Base-by-base conservation (phyloP, 2,888 invertebrate species). In the Crepidodera aurea region DNA sequence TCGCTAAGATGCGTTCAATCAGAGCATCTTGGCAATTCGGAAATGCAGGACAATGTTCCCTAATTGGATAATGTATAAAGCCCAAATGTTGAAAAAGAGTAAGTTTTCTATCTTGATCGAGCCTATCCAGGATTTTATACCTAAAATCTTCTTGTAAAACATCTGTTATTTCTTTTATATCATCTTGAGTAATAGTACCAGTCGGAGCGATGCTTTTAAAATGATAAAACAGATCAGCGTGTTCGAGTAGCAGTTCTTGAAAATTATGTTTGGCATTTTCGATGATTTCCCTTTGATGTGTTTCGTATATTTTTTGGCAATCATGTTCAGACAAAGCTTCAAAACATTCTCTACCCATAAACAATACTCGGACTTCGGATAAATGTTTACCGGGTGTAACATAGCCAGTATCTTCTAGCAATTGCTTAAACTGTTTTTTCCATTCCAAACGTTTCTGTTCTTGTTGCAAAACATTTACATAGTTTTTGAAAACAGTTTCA, bases 51-150 rank as follows among this genome's bases (percentile, higher is more conserved):
- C 98, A 98, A 79, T 96, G 94, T 80, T 96, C 96, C 56, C 93
- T 84, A 80, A 95, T 93, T 10, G 97, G 96, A 79, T 94, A 94
- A 82, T 97, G 96, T 58, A 97, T 92, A 82, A 98, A 98, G 61
- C 96, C 96, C 40, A 97, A 84, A 81, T 97, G 97, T 80, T 96
- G 96, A 75, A 96, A 93, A 64, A 98, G 84, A 89, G 98, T 93
- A 70, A 96, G 84, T 80, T 96, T 94, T 66, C 98, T 85, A 78
- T 98, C 96, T 81, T 96, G 96, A 82, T 96, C 96, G 80, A 98
- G 86, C 58, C 95, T 88, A 81, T 96, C 94, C 77, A 98, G 84
- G 81, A 94, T 91, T 82, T 96, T 95, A 83, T 96, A 98, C 82
- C 96, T 93, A 73, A 93, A 93, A 81, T 98, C 97, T 75, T 95